Conservation (phyloP, 2,888 invertebrate genomes). For the Trachelus iudaicus region DNA sequence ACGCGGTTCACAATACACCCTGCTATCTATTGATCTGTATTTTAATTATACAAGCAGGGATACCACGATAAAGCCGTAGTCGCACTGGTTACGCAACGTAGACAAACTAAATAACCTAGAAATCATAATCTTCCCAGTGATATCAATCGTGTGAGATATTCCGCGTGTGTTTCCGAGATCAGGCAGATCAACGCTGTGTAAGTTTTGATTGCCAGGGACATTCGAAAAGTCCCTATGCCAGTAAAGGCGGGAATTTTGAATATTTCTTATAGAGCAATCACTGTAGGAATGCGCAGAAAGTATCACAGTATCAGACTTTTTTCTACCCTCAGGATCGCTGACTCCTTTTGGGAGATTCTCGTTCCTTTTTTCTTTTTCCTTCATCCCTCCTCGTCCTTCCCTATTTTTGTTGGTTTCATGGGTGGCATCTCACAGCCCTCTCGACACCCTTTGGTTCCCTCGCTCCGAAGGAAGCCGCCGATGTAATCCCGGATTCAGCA, state of each 20-base stretch:
- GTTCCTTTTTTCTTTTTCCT: conserved; percentile 6
- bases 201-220: not conserved
- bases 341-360: conserved; percentile 8
- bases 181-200: no score
- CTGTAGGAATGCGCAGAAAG: not conserved
- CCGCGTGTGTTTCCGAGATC: not conserved
- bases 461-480: conserved; percentile 30
- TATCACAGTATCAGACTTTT: not conserved
- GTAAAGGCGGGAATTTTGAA: not conserved
- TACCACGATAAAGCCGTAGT: not conserved
- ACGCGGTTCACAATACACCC: not conserved
- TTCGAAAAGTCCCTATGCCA: not conserved
- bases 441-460: conserved; percentile 34
- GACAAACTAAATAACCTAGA: not conserved
- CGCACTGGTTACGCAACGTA: not conserved
- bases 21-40: conserved; percentile 46
- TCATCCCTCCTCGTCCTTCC: not conserved
- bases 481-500: conserved; percentile 64
- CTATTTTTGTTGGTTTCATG: conserved; percentile 18
- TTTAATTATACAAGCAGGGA: conserved; percentile 40
- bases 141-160: not conserved
- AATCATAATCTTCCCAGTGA: not conserved
- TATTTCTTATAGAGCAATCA: not conserved
- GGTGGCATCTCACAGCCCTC: conserved; percentile 10
- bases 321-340: not conserved